phyloP scores from a whole-genome alignment of 2,113 vertebrate species.

The Pampusana beccarii region DNA sequence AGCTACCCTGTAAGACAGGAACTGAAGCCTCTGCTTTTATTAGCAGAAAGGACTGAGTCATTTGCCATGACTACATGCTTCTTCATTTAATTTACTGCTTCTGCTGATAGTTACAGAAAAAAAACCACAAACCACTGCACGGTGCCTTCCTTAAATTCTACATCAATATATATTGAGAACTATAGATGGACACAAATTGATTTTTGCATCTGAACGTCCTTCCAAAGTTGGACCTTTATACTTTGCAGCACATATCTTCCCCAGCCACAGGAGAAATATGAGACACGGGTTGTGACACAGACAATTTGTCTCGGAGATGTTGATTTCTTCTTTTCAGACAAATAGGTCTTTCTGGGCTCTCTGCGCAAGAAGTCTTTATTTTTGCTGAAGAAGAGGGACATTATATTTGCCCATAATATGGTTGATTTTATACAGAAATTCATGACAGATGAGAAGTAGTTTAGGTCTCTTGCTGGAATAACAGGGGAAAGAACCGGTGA shows the following conservation, averaged over 20 bases:
- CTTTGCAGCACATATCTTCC: neutral
- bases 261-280: neutral
- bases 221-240: neutral
- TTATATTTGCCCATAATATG: neutral
- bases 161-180: neutral
- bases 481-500: neutral
- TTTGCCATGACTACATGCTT: conserved; percentile 41
- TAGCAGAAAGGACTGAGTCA: conserved; percentile 52
- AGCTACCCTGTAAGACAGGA: conserved; percentile 41
- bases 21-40: conserved; percentile 44
- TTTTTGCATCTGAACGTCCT: neutral
- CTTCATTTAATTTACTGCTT: conserved; percentile 43
- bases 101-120: neutral
- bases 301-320: neutral
- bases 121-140: neutral
- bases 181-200: neutral
- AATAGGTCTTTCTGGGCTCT: neutral
- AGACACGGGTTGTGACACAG: neutral
- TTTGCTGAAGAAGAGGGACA: neutral
- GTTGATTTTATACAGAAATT: neutral
- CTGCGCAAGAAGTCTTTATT: neutral
- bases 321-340: neutral
- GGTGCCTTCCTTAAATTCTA: neutral
- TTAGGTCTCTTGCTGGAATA: neutral
- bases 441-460: neutral